A percentile compares a stretch with the other conserved stretches of the same genome.
Evolutionary conservation across 2,888 invertebrate species (phyloP).

Genomic region (Melikaiella ostensackeni): DNA sequence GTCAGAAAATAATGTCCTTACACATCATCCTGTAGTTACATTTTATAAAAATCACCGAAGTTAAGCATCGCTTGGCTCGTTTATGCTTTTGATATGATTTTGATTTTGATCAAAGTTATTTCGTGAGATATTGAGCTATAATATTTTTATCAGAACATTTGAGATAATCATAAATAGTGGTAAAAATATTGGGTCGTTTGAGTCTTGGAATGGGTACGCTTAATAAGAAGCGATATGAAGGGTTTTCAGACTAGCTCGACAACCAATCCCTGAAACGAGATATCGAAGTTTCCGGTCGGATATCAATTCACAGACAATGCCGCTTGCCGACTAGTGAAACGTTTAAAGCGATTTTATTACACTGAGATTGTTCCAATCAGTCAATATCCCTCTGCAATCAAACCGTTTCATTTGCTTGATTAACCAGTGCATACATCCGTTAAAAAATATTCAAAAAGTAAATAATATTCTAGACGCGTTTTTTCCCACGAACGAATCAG

Average conservation of each 20-base stretch:
- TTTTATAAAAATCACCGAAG: too few species aligned
- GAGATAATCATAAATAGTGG: conserved; percentile 12
- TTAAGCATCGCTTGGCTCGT: too few species aligned
- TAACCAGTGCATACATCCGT: neutral
- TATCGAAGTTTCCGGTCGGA: conserved; percentile 55
- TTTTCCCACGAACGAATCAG: neutral
- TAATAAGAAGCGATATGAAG: conserved; percentile 6
- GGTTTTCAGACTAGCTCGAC: conserved; percentile 23
- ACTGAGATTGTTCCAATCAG: neutral
- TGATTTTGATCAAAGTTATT: too few species aligned
- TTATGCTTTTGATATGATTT: too few species aligned
- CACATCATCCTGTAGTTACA: too few species aligned
- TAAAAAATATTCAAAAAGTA: neutral
- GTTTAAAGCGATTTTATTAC: conserved; percentile 5
- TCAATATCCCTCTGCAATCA: conserved; percentile 6
- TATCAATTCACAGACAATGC: conserved; percentile 50
- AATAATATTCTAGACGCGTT: neutral
- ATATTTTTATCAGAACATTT: neutral
- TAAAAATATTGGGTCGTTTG: conserved; percentile 20
- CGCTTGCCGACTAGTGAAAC: neutral
- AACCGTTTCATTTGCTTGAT: neutral
- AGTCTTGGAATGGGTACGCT: conserved; percentile 3
- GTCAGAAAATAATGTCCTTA: too few species aligned
- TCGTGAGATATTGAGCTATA: neutral
- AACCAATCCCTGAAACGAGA: conserved; percentile 48